Percentiles rank a stretch among this genome's conserved stretches.
These are phyloP conservation scores for Lutraria lutraria DNA, from an alignment of 2,888 invertebrate genomes.

Conservation along the genomic window DNA sequence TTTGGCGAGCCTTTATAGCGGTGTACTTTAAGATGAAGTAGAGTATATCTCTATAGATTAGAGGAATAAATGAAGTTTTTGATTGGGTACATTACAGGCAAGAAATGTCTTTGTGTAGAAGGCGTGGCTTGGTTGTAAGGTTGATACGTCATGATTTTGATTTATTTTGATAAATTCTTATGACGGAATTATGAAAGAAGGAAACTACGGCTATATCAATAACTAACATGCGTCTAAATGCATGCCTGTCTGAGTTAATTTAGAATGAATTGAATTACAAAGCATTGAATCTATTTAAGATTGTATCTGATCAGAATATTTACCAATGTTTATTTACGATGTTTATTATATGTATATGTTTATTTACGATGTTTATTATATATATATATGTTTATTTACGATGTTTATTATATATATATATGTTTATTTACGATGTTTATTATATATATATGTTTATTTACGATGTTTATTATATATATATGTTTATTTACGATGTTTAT, in stretches of 20 bases:
- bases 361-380: too few relatives aligned
- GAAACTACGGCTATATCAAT: background rate
- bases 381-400: too few relatives aligned
- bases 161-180: background rate
- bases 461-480: too few relatives aligned
- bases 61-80: conserved; percentile 32
- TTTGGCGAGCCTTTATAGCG: background rate
- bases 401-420: too few relatives aligned
- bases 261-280: background rate
- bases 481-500: too few relatives aligned
- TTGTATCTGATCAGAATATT: too few relatives aligned
- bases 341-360: too few relatives aligned
- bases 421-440: too few relatives aligned
- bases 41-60: conserved; percentile 31
- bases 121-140: background rate
- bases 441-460: too few relatives aligned
- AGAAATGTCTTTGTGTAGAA: background rate
- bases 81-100: background rate
- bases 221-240: background rate
- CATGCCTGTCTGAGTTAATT: background rate
- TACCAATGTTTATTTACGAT: too few relatives aligned
- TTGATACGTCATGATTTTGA: background rate
- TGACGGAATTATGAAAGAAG: background rate
- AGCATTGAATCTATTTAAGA: too few relatives aligned
- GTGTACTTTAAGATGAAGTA: conserved; percentile 24